These are phyloP conservation scores for Proisotoma minuta DNA, from an alignment of 2,888 invertebrate species.

Conservation along the genomic window DNA sequence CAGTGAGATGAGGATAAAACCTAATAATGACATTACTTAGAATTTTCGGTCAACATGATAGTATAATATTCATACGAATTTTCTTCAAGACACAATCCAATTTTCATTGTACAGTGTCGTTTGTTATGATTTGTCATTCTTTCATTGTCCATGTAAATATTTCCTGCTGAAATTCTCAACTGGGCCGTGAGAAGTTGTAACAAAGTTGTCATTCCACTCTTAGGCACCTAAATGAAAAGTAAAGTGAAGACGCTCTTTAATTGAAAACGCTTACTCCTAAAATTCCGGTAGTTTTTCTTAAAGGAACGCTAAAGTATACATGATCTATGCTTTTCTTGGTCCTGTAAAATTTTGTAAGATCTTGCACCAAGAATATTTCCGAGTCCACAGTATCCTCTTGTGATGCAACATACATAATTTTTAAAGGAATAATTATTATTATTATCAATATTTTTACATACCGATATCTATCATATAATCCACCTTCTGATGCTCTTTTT, in stretches of 20 bases:
- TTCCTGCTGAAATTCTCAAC: slow-evolving; percentile 18
- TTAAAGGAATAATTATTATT: no score
- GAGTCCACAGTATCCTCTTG: slow-evolving; percentile 29
- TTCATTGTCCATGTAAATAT: slow-evolving; percentile 28
- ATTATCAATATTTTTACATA: background rate
- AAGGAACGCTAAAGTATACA: slow-evolving; percentile 28
- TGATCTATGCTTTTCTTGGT: slow-evolving; percentile 32
- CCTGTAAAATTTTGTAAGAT: slow-evolving; percentile 29
- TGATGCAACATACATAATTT: no score
- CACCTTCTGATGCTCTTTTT: slow-evolving; percentile 31
- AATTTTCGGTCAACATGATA: no score
- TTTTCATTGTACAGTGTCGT: slow-evolving; percentile 11
- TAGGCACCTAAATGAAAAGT: slow-evolving; percentile 28
- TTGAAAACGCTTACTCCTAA: background rate
- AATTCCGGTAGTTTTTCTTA: slow-evolving; percentile 1
- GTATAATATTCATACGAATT: no score
- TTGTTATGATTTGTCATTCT: slow-evolving; percentile 8
- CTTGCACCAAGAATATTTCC: slow-evolving; percentile 31
- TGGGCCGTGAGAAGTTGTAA: slow-evolving; percentile 22
- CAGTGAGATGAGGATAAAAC: slow-evolving; percentile 25
- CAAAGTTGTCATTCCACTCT: slow-evolving; percentile 27
- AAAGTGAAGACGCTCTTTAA: background rate
- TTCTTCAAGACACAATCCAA: slow-evolving; percentile 25
- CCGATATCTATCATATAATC: slow-evolving; percentile 37
- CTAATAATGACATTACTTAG: no score